phyloP scores from a whole-genome alignment of 2,888 invertebrate genomes.

The Epinotia brunnichana region DNA sequence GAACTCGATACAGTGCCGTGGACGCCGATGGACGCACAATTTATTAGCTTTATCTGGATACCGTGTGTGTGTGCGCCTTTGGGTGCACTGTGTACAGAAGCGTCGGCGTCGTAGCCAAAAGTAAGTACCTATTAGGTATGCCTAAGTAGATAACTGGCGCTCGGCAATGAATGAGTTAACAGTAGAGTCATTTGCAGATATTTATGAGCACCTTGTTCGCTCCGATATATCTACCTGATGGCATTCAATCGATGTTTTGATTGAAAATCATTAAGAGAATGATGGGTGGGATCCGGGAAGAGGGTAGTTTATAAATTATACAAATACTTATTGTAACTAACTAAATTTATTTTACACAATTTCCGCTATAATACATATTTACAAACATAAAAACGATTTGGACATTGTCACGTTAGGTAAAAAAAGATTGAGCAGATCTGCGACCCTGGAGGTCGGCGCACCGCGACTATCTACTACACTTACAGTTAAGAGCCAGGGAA shows the following conservation, averaged over 20 bases:
- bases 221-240: not conserved
- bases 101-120: no score
- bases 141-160: no score
- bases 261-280: not conserved
- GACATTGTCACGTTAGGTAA: slow-evolving; percentile 76
- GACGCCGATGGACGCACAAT: no score
- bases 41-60: no score
- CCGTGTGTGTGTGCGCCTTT: no score
- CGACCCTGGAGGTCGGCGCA: slow-evolving; percentile 36
- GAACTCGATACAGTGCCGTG: no score
- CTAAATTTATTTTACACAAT: slow-evolving; percentile 81
- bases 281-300: not conserved
- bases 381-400: slow-evolving; percentile 81
- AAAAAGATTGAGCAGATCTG: slow-evolving; percentile 73
- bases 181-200: not conserved
- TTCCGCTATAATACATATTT: slow-evolving; percentile 84
- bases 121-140: no score
- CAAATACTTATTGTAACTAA: slow-evolving; percentile 64
- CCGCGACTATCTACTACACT: slow-evolving; percentile 35
- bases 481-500: slow-evolving; percentile 33
- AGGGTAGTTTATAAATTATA: slow-evolving; percentile 47
- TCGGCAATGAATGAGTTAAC: not conserved
- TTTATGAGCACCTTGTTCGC: not conserved
- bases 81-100: no score
- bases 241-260: not conserved